These are phyloP conservation scores for Butorides virescens DNA, from an alignment of 2,113 vertebrate species.

Conservation along the genomic window DNA sequence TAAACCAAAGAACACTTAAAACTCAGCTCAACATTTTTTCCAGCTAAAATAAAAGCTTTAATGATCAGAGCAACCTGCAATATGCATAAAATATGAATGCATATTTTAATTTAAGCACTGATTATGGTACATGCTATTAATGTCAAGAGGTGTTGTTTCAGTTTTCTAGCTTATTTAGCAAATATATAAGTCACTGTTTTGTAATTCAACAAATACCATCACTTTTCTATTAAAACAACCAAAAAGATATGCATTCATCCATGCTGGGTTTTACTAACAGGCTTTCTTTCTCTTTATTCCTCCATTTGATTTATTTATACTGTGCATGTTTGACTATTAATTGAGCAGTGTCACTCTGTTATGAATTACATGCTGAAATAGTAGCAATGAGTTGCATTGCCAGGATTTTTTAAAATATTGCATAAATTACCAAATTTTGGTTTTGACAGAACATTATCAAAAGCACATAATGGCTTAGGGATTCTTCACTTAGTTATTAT, in stretches of 20 bases:
- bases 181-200: neutral
- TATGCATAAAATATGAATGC: neutral
- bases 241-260: neutral
- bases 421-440: neutral
- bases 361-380: neutral
- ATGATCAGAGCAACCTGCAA: neutral
- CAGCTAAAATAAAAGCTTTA: neutral
- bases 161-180: neutral
- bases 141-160: rapidly evolving
- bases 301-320: neutral
- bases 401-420: neutral
- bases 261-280: neutral
- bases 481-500: neutral
- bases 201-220: neutral
- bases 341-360: neutral
- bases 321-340: neutral
- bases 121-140: neutral
- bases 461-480: neutral
- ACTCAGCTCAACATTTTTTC: neutral
- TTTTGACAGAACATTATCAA: neutral
- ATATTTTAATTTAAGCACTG: neutral
- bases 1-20: neutral
- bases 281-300: neutral
- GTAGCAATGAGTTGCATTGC: neutral
- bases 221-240: neutral